phyloP scores from a whole-genome alignment of 2,797 vertebrate species.

The Tangara arthus region DNA sequence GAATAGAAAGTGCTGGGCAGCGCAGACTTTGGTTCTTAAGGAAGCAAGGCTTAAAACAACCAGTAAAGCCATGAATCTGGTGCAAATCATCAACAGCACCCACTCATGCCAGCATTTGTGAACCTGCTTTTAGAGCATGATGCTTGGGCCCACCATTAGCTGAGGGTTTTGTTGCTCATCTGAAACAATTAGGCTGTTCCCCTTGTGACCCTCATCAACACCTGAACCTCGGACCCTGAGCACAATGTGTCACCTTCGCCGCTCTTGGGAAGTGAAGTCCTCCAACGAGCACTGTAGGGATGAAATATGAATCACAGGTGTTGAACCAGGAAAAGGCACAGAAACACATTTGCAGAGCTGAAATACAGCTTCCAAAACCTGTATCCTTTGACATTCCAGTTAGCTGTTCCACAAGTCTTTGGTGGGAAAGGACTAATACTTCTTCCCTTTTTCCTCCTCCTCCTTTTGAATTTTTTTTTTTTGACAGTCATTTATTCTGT shows the following conservation, averaged over 20 bases:
- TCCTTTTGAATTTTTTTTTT: slow-evolving; percentile 30
- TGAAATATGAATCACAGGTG: slow-evolving; percentile 61
- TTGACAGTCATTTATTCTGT: slow-evolving; percentile 29
- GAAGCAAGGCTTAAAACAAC: background rate
- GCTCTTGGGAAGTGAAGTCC: slow-evolving; percentile 39
- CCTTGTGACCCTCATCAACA: background rate
- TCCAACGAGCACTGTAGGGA: background rate
- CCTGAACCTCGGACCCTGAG: background rate
- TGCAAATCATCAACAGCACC: background rate
- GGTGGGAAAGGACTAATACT: background rate
- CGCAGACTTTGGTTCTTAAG: background rate
- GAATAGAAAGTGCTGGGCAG: background rate
- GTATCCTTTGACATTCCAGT: slow-evolving; percentile 64
- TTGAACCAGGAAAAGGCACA: slow-evolving; percentile 54
- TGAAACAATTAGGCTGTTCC: slow-evolving; percentile 5
- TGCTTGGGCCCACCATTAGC: background rate
- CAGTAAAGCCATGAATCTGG: background rate
- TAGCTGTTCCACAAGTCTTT: slow-evolving; percentile 58
- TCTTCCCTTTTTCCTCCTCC: background rate
- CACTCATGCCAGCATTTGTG: background rate
- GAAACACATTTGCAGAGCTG: slow-evolving; percentile 5
- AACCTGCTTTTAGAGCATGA: background rate
- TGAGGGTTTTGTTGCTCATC: background rate
- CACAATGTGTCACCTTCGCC: slow-evolving; percentile 43
- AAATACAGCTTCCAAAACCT: slow-evolving; percentile 52